A percentile compares a stretch with the other conserved stretches of the same genome.
These are phyloP conservation scores for Coracias cyanogaster DNA, from an alignment of 2,797 vertebrate genomes.

Conservation along the genomic window DNA sequence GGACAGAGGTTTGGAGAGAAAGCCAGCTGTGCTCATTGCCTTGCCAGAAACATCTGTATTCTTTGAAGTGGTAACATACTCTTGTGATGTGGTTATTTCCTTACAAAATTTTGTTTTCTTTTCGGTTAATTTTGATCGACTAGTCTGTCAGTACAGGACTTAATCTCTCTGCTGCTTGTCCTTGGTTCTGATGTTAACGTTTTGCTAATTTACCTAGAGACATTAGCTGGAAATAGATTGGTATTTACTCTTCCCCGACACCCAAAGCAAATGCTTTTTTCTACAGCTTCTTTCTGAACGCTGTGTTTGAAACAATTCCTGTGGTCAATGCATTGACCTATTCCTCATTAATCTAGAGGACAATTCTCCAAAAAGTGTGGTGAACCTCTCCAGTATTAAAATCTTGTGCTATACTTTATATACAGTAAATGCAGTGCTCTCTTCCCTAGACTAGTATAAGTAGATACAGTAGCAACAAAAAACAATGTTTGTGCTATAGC, in stretches of 20 bases:
- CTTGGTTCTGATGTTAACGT: background rate
- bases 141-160: background rate
- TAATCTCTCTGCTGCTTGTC: background rate
- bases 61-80: background rate
- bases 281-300: background rate
- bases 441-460: background rate
- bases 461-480: background rate
- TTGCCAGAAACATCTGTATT: background rate
- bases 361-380: background rate
- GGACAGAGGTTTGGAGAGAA: background rate
- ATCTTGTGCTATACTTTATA: background rate
- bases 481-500: background rate
- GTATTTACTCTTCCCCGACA: background rate
- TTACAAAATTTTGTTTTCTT: background rate
- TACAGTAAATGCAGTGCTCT: background rate
- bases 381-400: background rate
- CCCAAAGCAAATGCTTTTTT: background rate
- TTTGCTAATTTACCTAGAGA: background rate
- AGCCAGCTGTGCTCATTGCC: background rate
- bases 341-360: background rate
- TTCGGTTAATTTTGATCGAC: constrained; percentile 14
- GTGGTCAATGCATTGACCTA: background rate
- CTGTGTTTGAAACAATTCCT: background rate
- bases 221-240: constrained; percentile 1
- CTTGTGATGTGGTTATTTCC: background rate